phyloP scores from a whole-genome alignment of 2,113 vertebrate species.

The pig (Sus scrofa) region T2T-Sscrofa CM000819.6:11154001-11154500 shows the following conservation, averaged over 20 bases:
- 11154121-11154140: background rate
- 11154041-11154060: background rate
- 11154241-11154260: conserved; percentile 62
- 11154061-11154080: background rate
- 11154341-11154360: conserved; percentile 91
- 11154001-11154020: background rate
- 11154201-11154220: background rate
- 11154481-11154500: conserved; percentile 59
- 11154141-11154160: background rate
- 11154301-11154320: conserved; percentile 75
- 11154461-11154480: conserved; percentile 81
- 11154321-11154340: conserved; percentile 93
- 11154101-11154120: background rate
- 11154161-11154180: background rate
- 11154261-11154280: conserved; percentile 57
- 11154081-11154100: background rate
- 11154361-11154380: background rate
- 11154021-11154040: background rate
- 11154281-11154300: conserved; percentile 74
- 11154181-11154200: background rate
- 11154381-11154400: too few relatives aligned
- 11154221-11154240: background rate
- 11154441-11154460: background rate
- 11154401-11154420: too few relatives aligned
- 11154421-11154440: too few relatives aligned